A percentile compares a stretch with the other conserved stretches of the same genome.
Conservation (phyloP, 2,113 vertebrate genomes). For the Panthera leo region DNA sequence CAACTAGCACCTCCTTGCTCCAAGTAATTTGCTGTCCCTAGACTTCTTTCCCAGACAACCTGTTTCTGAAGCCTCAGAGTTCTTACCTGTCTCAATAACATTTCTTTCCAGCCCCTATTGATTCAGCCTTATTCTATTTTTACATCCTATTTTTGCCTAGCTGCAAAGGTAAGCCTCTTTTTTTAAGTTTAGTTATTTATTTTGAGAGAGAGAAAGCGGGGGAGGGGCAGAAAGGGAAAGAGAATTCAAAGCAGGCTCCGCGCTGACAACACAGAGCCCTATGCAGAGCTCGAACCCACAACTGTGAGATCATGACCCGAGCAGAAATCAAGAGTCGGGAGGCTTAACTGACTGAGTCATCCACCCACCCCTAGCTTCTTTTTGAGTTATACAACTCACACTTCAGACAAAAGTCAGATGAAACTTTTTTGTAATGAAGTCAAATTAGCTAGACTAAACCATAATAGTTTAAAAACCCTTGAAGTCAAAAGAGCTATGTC, state of each 20-base stretch:
- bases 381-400: neutral
- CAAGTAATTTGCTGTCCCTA: neutral
- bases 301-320: too few species aligned
- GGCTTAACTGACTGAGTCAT: too few species aligned
- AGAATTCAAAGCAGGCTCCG: too few species aligned
- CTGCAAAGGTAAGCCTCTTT: constrained; percentile 30
- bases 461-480: neutral
- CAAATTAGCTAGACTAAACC: constrained; percentile 30
- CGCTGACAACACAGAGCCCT: too few species aligned
- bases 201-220: too few species aligned
- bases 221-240: too few species aligned
- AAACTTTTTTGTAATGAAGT: neutral
- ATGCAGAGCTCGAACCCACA: too few species aligned
- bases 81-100: neutral
- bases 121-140: neutral
- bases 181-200: too few species aligned
- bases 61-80: constrained; percentile 30
- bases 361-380: neutral
- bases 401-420: constrained; percentile 11
- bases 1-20: neutral
- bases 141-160: neutral
- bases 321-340: too few species aligned
- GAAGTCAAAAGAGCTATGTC: neutral
- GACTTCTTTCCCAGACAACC: neutral
- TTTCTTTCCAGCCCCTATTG: neutral